Conservation (phyloP, 2,888 invertebrate species). For the Netelia virgata region DNA sequence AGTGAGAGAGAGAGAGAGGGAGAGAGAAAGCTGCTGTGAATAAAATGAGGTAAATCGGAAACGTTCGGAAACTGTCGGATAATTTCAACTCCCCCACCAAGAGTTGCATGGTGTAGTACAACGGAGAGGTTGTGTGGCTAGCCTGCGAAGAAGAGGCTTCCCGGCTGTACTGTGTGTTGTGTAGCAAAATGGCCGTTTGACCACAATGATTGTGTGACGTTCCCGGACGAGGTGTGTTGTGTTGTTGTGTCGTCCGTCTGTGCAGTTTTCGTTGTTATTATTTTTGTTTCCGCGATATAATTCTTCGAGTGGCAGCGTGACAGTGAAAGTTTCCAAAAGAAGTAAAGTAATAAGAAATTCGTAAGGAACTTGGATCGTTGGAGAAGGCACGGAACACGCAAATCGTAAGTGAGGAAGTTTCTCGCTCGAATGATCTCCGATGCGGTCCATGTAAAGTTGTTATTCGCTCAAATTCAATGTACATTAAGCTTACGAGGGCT, state of each 20-base stretch:
- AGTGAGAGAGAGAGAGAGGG: not conserved
- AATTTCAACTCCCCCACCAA: constrained; percentile 30
- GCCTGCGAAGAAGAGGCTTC: constrained; percentile 58
- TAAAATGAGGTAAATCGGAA: constrained; percentile 33
- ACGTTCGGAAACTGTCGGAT: constrained; percentile 40
- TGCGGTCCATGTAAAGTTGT: constrained; percentile 30
- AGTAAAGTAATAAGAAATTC: constrained; percentile 21
- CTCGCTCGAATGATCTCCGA: constrained; percentile 10
- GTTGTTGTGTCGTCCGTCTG: constrained; percentile 76
- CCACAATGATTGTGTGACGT: constrained; percentile 79
- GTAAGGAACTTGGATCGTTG: constrained; percentile 28
- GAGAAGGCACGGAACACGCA: not conserved
- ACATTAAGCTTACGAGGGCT: not conserved
- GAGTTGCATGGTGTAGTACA: constrained; percentile 25
- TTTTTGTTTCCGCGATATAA: not conserved
- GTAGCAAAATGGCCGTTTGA: constrained; percentile 81
- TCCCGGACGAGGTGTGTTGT: constrained; percentile 77
- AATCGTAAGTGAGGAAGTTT: constrained; percentile 52
- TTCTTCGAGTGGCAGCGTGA: constrained; percentile 24
- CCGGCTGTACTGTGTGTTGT: constrained; percentile 70
- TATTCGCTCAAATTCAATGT: not conserved
- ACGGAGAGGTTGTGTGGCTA: constrained; percentile 40
- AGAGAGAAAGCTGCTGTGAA: constrained; percentile 1
- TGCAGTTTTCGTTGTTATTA: constrained; percentile 64
- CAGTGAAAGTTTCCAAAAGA: constrained; percentile 19